Percentiles rank a stretch among this genome's conserved stretches.
These are phyloP conservation scores for Boulengeromyrus knoepffleri DNA, from an alignment of 2,113 vertebrate genomes.

Conservation along the genomic window DNA sequence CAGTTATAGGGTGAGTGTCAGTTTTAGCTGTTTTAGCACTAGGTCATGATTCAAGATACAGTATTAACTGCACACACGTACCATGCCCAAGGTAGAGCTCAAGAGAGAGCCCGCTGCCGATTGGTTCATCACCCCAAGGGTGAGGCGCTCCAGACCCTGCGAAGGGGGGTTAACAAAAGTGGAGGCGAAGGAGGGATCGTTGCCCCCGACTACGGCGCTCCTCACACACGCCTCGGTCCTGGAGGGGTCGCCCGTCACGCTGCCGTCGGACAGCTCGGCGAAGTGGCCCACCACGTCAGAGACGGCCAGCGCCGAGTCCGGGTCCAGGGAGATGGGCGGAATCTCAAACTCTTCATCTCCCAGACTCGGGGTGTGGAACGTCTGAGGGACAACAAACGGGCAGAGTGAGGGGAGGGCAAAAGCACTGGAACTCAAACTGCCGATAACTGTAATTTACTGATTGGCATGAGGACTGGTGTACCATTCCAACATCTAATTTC, in stretches of 20 bases:
- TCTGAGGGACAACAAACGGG: constrained; percentile 50
- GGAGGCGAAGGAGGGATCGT: constrained; percentile 64
- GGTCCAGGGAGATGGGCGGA: constrained; percentile 80
- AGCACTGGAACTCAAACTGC: not conserved
- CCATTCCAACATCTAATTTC: not conserved
- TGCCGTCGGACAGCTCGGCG: constrained; percentile 68
- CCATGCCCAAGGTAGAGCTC: constrained; percentile 49
- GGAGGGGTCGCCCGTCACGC: constrained; percentile 51
- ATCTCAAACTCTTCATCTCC: constrained; percentile 92
- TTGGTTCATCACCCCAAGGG: constrained; percentile 74
- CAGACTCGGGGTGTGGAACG: constrained; percentile 83
- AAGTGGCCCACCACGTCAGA: constrained; percentile 79
- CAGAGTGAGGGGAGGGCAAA: not conserved
- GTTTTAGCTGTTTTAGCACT: not conserved
- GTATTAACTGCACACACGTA: constrained; percentile 27
- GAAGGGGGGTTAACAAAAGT: constrained; percentile 54
- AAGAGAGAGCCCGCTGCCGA: constrained; percentile 67
- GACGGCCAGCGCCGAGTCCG: constrained; percentile 74
- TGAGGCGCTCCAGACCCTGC: constrained; percentile 70
- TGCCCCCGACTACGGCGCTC: constrained; percentile 66
- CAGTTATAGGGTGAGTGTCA: not conserved
- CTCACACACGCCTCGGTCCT: constrained; percentile 62
- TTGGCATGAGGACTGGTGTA: not conserved
- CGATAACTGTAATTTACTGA: not conserved
- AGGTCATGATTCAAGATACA: not conserved